Percentiles rank a stretch among this genome's conserved stretches.
Evolutionary conservation across 2,113 vertebrate genomes (phyloP).

Genomic region (Callaeas wilsoni): DNA sequence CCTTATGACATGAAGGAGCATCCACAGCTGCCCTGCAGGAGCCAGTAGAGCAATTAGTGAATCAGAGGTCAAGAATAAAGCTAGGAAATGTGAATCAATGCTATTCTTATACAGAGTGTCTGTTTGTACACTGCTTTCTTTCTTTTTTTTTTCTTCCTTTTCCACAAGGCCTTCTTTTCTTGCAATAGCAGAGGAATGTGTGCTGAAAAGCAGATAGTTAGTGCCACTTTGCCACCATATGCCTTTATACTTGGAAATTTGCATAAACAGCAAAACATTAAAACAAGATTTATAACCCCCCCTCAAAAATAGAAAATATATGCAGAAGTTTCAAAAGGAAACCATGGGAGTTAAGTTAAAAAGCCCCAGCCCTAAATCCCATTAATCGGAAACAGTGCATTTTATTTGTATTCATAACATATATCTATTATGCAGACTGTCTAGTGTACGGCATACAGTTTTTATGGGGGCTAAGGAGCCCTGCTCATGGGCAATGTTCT

Average conservation of each 20-base stretch:
- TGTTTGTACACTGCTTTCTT: neutral
- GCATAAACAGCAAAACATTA: slow-evolving; percentile 69
- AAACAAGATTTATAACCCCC: slow-evolving; percentile 51
- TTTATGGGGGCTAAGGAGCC: neutral
- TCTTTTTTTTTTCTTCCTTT: neutral
- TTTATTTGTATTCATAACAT: slow-evolving; percentile 41
- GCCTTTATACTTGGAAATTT: slow-evolving; percentile 70
- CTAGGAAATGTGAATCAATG: slow-evolving; percentile 7
- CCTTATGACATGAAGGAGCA: slow-evolving; percentile 6
- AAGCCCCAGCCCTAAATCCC: neutral
- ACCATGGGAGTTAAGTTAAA: neutral
- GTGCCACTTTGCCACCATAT: slow-evolving; percentile 67
- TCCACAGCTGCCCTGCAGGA: slow-evolving; percentile 17
- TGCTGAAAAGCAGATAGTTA: slow-evolving; percentile 68
- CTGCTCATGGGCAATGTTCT: neutral
- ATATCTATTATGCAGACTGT: neutral
- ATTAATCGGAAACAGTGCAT: neutral
- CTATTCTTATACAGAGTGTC: neutral
- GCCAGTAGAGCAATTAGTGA: slow-evolving; percentile 10
- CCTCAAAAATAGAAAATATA: slow-evolving; percentile 46
- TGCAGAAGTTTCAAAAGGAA: slow-evolving; percentile 42
- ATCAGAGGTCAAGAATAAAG: slow-evolving; percentile 22
- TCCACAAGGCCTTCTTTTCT: slow-evolving; percentile 28
- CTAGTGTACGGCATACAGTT: neutral
- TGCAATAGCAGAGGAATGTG: slow-evolving; percentile 51